Conservation (phyloP, 2,797 vertebrate genomes). For the Alca torda region DNA sequence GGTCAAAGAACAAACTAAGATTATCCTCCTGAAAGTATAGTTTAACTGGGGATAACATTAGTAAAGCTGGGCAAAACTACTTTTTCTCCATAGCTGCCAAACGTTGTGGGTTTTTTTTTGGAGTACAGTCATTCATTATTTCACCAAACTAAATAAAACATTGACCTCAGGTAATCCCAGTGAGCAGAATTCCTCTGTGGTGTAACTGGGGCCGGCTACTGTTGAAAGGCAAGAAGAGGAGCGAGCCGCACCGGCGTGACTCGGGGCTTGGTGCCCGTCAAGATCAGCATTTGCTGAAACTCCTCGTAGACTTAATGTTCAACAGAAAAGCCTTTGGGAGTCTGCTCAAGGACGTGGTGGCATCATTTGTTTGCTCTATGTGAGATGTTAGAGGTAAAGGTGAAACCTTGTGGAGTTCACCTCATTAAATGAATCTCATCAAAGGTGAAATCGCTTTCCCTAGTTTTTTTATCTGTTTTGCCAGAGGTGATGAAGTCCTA, state of each 20-base stretch:
- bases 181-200: background rate
- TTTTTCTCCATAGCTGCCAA: background rate
- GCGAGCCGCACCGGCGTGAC: background rate
- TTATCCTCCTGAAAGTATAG: background rate
- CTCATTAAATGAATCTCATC: background rate
- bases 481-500: background rate
- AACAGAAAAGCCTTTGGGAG: background rate
- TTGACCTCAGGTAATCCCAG: background rate
- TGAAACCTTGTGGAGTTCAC: background rate
- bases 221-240: background rate
- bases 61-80: background rate
- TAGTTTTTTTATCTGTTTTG: background rate
- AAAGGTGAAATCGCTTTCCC: background rate
- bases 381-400: background rate
- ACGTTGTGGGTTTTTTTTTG: background rate
- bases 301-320: background rate
- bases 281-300: background rate
- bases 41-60: background rate
- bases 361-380: background rate
- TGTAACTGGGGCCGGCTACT: background rate
- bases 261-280: accelerated
- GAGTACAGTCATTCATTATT: background rate
- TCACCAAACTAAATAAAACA: constrained; percentile 12
- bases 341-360: background rate
- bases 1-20: background rate